These are phyloP conservation scores for Symphodus melops DNA, from an alignment of 2,113 vertebrate genomes.

Conservation along the genomic window DNA sequence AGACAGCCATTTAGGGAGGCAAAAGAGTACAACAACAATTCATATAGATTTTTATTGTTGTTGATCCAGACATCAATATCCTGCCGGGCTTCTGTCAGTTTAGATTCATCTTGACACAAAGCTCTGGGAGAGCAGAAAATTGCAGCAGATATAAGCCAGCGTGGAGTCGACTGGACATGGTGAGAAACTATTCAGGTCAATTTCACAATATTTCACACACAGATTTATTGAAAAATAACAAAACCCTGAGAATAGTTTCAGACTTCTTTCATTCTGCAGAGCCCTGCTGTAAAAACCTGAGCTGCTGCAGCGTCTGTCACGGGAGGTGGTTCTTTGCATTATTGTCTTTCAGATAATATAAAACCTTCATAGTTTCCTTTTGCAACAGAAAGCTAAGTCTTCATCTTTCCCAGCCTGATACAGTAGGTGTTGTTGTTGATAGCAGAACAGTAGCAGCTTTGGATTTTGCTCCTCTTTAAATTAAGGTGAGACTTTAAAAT, in stretches of 20 bases:
- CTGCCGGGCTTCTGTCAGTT: conserved; percentile 50
- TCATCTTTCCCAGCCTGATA: neutral
- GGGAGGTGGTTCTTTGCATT: neutral
- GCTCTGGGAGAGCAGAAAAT: conserved; percentile 31
- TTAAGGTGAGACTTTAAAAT: too few species aligned
- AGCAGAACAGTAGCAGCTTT: neutral
- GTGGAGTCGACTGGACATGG: conserved; percentile 35
- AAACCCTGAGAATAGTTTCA: conserved; percentile 11
- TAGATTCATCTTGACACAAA: conserved; percentile 50
- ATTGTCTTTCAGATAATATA: neutral
- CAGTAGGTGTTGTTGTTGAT: neutral
- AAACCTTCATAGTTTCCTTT: neutral
- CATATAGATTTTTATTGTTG: conserved; percentile 62
- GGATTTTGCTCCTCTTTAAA: too few species aligned
- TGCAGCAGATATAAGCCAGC: conserved; percentile 39
- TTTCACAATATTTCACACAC: conserved; percentile 54
- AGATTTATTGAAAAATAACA: conserved; percentile 39
- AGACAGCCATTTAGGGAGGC: conserved; percentile 18
- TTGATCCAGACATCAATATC: conserved; percentile 66
- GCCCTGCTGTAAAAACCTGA: neutral
- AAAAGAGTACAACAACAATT: conserved; percentile 42
- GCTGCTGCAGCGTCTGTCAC: neutral
- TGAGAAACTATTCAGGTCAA: conserved; percentile 41
- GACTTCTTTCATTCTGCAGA: neutral
- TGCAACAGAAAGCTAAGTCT: neutral